phyloP scores from a whole-genome alignment of 2,113 vertebrate genomes.

The Centropristis striata region DNA sequence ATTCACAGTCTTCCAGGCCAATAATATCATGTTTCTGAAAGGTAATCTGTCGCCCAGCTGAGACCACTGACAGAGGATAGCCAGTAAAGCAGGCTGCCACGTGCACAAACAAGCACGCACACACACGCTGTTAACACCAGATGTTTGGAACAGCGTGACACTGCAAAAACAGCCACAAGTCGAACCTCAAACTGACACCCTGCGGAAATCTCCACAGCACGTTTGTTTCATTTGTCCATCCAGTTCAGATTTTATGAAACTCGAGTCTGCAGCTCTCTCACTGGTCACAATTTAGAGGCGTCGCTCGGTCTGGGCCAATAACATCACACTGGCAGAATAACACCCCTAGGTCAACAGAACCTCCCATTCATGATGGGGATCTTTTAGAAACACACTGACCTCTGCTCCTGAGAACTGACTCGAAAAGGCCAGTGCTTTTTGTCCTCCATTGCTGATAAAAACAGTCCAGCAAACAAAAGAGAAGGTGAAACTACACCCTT shows the following conservation, averaged over 20 bases:
- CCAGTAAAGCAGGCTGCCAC: conserved; percentile 4
- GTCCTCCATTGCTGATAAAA: conserved; percentile 10
- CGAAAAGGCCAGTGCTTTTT: conserved; percentile 11
- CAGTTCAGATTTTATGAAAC: conserved; percentile 41
- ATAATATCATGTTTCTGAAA: conserved; percentile 26
- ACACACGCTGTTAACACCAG: conserved; percentile 37
- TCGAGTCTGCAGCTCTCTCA: conserved; percentile 29
- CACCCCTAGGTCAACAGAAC: conserved; percentile 51
- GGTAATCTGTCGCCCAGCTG: conserved; percentile 34
- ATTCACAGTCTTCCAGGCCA: conserved; percentile 4
- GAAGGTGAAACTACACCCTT: neutral
- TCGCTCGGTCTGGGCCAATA: conserved; percentile 72
- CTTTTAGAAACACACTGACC: conserved; percentile 40
- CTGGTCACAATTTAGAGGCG: conserved; percentile 71
- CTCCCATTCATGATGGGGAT: conserved; percentile 30
- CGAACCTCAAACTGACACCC: conserved; percentile 14
- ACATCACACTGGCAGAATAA: conserved; percentile 14
- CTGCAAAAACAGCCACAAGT: conserved; percentile 21
- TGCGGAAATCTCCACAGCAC: conserved; percentile 46
- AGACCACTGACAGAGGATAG: conserved; percentile 36
- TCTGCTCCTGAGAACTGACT: conserved; percentile 17
- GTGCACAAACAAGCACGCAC: neutral
- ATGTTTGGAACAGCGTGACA: conserved; percentile 45
- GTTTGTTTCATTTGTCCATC: conserved; percentile 56
- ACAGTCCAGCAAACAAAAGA: conserved; percentile 8